Percentiles rank a stretch among this genome's conserved stretches.
Evolutionary conservation across 1,140 invertebrate species (phyloP).

Genomic region (Micrasema minimum): DNA sequence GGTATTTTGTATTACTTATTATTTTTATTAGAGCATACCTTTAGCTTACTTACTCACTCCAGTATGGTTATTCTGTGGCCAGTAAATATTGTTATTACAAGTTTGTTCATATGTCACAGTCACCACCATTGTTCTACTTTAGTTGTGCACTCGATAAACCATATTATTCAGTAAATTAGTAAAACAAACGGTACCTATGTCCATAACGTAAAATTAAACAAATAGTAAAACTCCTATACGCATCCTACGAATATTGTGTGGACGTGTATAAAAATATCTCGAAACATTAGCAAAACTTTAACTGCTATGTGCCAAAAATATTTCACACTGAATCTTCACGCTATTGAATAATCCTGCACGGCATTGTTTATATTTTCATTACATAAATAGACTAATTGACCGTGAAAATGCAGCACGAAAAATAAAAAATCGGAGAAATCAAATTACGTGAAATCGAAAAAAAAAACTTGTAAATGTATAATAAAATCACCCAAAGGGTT

Average conservation of each 20-base stretch:
- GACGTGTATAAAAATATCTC: slow-evolving; percentile 28
- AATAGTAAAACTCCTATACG: slow-evolving; percentile 3
- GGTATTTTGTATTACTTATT: background rate
- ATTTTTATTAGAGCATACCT: background rate
- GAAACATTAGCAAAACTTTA: slow-evolving; percentile 12
- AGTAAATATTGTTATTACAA: background rate
- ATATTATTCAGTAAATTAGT: background rate
- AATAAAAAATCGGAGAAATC: background rate
- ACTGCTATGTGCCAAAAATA: slow-evolving; percentile 7
- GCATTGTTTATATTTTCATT: background rate
- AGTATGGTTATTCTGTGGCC: slow-evolving; percentile 7
- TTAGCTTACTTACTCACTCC: slow-evolving; percentile 6
- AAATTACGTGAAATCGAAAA: background rate
- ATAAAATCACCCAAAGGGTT: background rate
- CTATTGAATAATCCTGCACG: slow-evolving; percentile 17
- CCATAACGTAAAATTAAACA: background rate
- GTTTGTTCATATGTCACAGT: slow-evolving; percentile 25
- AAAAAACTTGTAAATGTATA: background rate
- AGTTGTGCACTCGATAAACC: background rate
- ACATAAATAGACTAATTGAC: background rate
- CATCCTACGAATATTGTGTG: slow-evolving; percentile 17
- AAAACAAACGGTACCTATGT: background rate
- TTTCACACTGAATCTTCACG: background rate
- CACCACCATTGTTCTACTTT: slow-evolving; percentile 7
- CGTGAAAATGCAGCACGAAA: background rate